Percentiles rank a stretch among this genome's conserved stretches.
phyloP scores from a whole-genome alignment of 1,140 invertebrate species.

The Dinothrombium tinctorium region DNA sequence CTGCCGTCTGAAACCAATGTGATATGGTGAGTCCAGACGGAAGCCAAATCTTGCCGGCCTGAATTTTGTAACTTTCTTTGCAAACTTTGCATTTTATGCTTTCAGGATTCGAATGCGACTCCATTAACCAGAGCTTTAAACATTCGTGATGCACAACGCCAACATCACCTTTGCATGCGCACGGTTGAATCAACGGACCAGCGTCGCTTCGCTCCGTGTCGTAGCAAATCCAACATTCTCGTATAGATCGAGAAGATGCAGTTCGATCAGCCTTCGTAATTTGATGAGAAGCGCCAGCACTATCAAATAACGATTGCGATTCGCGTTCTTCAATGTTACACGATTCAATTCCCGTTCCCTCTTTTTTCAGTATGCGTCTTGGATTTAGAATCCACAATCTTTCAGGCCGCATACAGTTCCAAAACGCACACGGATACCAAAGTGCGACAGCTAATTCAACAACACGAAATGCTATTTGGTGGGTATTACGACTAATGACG shows the following conservation, averaged over 20 bases:
- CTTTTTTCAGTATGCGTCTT: slow-evolving; percentile 43
- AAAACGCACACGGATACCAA: slow-evolving; percentile 81
- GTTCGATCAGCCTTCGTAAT: neutral
- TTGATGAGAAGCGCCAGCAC: neutral
- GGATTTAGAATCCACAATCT: slow-evolving; percentile 82
- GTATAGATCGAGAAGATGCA: neutral
- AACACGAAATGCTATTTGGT: slow-evolving; percentile 66
- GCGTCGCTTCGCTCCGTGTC: slow-evolving; percentile 47
- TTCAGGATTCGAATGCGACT: slow-evolving; percentile 36
- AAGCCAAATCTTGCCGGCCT: slow-evolving; percentile 33
- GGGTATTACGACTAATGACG: slow-evolving; percentile 62
- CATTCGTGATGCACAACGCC: slow-evolving; percentile 74
- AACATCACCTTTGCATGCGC: slow-evolving; percentile 67
- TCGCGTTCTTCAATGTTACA: neutral
- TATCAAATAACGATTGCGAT: slow-evolving; percentile 6
- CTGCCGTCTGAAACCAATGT: slow-evolving; percentile 49
- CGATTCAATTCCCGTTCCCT: slow-evolving; percentile 21
- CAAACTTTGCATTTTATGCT: slow-evolving; percentile 53
- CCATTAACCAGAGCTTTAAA: slow-evolving; percentile 61
- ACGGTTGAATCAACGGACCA: slow-evolving; percentile 60
- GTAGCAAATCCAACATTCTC: slow-evolving; percentile 82
- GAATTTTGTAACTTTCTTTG: slow-evolving; percentile 40
- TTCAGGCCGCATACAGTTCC: slow-evolving; percentile 79
- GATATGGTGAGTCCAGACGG: slow-evolving; percentile 33
- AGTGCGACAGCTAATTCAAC: slow-evolving; percentile 77